phyloP scores from a whole-genome alignment of 2,888 invertebrate genomes.

The Tetropium fuscum region DNA sequence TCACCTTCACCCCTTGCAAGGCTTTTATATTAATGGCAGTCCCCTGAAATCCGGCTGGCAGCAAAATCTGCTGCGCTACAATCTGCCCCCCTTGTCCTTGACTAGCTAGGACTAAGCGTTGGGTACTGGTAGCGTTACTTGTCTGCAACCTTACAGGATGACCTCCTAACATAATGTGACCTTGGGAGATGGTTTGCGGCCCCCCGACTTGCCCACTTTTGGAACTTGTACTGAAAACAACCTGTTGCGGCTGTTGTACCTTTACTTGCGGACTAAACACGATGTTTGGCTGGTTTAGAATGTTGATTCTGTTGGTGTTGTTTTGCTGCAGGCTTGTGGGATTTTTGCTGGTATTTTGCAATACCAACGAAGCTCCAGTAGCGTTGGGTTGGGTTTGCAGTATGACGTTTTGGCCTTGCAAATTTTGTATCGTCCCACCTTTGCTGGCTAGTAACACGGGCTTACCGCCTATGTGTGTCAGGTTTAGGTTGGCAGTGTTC shows the following conservation, averaged over 20 bases:
- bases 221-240: constrained; percentile 56
- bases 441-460: constrained; percentile 69
- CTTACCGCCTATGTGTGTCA: constrained; percentile 71
- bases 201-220: constrained; percentile 44
- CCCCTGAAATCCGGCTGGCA: constrained; percentile 73
- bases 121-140: constrained; percentile 54
- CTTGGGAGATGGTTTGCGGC: constrained; percentile 51
- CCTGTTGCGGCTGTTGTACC: constrained; percentile 60
- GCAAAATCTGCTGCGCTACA: constrained; percentile 70
- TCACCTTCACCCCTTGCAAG: constrained; percentile 73
- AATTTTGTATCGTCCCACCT: constrained; percentile 60
- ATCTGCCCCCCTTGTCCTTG: constrained; percentile 68
- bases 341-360: constrained; percentile 54
- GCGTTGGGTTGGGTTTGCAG: constrained; percentile 59
- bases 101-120: constrained; percentile 69
- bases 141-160: constrained; percentile 62
- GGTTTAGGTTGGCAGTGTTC: constrained; percentile 67
- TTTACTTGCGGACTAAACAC: constrained; percentile 61
- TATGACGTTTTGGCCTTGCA: constrained; percentile 66
- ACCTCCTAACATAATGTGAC: constrained; percentile 62
- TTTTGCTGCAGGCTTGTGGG: constrained; percentile 37
- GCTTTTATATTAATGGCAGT: constrained; percentile 73
- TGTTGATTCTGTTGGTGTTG: constrained; percentile 51
- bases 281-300: constrained; percentile 59
- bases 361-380: constrained; percentile 48